Conservation (phyloP, 2,797 vertebrate genomes). For the Danionella dracula region DNA sequence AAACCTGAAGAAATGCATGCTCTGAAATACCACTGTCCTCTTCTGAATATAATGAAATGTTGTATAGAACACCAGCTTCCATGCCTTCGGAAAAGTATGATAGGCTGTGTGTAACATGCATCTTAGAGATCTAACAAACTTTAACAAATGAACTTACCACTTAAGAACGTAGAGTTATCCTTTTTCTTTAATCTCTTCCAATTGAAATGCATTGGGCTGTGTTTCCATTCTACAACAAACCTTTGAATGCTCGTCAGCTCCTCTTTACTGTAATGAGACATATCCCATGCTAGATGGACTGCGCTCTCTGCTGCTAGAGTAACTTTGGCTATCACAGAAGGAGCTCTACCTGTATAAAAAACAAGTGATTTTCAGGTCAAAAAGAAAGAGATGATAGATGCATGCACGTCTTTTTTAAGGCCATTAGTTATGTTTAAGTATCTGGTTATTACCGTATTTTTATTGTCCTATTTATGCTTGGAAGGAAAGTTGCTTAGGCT, state of each 20-base stretch:
- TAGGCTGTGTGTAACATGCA: too few species aligned
- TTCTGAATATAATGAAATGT: constrained; percentile 65
- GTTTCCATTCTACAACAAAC: constrained; percentile 72
- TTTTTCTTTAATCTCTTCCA: constrained; percentile 64
- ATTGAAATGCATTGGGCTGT: constrained; percentile 25
- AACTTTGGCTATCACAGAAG: constrained; percentile 42
- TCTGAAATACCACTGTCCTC: constrained; percentile 62
- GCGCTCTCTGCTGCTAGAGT: constrained; percentile 35
- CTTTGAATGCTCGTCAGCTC: constrained; percentile 34
- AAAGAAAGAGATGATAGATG: too few species aligned
- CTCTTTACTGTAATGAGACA: not conserved
- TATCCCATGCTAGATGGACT: constrained; percentile 52
- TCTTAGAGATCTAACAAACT: too few species aligned
- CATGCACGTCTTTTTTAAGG: too few species aligned
- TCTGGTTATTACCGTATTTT: too few species aligned
- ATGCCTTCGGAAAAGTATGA: constrained; percentile 52
- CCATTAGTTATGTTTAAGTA: too few species aligned
- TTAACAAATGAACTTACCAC: constrained; percentile 58
- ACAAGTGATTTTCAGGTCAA: not conserved
- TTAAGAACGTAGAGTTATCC: constrained; percentile 51
- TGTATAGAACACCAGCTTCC: constrained; percentile 55
- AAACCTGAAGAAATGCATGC: constrained; percentile 53
- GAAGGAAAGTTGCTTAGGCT: too few species aligned
- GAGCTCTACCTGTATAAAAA: constrained; percentile 52
- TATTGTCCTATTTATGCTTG: too few species aligned